phyloP scores from a whole-genome alignment of 2,888 invertebrate genomes.

The Dorcus parallelipipedus region DNA sequence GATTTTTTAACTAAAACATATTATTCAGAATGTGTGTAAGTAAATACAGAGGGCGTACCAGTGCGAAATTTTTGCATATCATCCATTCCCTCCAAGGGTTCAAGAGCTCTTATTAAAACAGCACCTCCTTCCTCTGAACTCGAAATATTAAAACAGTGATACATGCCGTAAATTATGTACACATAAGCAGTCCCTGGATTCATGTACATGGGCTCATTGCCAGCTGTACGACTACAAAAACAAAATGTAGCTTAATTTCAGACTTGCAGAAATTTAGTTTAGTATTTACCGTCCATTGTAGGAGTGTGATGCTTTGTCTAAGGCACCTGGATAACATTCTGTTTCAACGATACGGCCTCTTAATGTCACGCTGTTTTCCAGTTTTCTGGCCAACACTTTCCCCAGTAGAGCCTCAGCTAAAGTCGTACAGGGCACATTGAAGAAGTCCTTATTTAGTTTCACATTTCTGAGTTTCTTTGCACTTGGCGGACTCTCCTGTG shows the following conservation, averaged over 20 bases:
- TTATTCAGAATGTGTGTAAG: not conserved
- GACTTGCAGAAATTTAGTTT: not conserved
- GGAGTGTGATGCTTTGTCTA: slow-evolving; percentile 60
- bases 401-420: slow-evolving; percentile 61
- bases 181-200: slow-evolving; percentile 67
- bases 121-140: slow-evolving; percentile 63
- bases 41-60: slow-evolving; percentile 19
- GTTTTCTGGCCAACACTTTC: slow-evolving; percentile 57
- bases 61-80: slow-evolving; percentile 52
- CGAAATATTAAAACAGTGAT: slow-evolving; percentile 71
- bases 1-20: slow-evolving; percentile 14
- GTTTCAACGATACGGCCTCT: slow-evolving; percentile 70
- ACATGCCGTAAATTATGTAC: slow-evolving; percentile 72
- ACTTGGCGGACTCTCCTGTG: not conserved
- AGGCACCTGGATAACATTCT: slow-evolving; percentile 65
- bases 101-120: slow-evolving; percentile 64
- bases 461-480: no score
- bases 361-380: slow-evolving; percentile 50
- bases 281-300: slow-evolving; percentile 16
- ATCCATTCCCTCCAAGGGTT: slow-evolving; percentile 60
- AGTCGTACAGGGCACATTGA: slow-evolving; percentile 47
- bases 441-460: slow-evolving; percentile 38
- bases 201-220: slow-evolving; percentile 71
- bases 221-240: slow-evolving; percentile 53
- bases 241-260: no score